phyloP scores from a whole-genome alignment of 2,797 vertebrate genomes.

The Nyctibius grandis region DNA sequence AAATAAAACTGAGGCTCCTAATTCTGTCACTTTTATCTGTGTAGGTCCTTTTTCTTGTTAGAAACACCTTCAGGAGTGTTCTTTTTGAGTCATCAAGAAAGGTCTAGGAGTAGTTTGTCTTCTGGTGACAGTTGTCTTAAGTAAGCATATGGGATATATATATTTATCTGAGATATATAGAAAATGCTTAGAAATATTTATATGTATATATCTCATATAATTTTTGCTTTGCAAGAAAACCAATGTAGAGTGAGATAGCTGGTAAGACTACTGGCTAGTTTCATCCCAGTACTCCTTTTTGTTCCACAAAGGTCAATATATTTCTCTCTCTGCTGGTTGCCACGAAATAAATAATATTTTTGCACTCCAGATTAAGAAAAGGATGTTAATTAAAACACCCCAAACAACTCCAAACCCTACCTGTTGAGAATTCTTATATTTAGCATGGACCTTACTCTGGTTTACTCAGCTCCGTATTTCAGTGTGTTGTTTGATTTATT shows the following conservation, averaged over 20 bases:
- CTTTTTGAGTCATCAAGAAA: background rate
- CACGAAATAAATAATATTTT: background rate
- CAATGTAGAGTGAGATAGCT: background rate
- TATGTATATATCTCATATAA: background rate
- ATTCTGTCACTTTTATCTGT: background rate
- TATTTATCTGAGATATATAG: background rate
- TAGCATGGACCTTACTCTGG: background rate
- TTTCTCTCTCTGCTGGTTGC: background rate
- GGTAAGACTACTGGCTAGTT: background rate
- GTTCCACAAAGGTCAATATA: background rate
- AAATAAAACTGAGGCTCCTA: background rate
- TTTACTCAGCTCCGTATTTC: background rate
- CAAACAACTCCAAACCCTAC: background rate
- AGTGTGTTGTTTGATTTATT: background rate
- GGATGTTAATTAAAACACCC: background rate
- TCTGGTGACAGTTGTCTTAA: background rate
- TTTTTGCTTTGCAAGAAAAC: background rate
- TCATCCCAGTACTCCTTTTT: background rate
- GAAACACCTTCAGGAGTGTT: background rate
- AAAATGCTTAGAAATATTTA: background rate
- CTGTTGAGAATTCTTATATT: background rate
- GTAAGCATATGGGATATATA: background rate
- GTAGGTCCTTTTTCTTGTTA: background rate
- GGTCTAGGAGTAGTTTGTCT: background rate
- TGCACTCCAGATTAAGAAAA: background rate